These are phyloP conservation scores for Catharus fuscescens DNA, from an alignment of 2,113 vertebrate genomes.

Conservation along the genomic window DNA sequence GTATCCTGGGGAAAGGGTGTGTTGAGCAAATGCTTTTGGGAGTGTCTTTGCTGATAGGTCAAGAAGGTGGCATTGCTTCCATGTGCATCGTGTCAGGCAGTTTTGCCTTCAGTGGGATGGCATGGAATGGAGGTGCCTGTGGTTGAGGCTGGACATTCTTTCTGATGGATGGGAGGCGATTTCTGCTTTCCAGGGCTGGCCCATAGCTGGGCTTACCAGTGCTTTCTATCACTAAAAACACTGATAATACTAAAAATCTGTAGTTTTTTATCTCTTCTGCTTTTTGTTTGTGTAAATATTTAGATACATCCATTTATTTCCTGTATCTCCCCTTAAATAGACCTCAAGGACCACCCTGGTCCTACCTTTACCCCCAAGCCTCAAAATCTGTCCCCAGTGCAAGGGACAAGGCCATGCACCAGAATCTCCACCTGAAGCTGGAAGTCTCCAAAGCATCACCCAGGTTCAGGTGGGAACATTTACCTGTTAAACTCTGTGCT, in stretches of 20 bases:
- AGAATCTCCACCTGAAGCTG: neutral
- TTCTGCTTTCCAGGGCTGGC: neutral
- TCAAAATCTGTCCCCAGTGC: neutral
- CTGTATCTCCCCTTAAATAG: fast-evolving
- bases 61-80: neutral
- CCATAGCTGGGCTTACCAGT: neutral
- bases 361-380: neutral
- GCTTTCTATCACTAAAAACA: neutral
- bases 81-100: fast-evolving
- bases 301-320: neutral
- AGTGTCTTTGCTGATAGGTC: neutral
- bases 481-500: neutral
- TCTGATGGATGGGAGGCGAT: neutral
- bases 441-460: neutral
- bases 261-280: neutral
- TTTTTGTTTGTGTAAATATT: neutral
- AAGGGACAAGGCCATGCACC: neutral
- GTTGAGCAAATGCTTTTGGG: neutral
- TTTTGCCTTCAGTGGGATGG: neutral
- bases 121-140: fast-evolving
- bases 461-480: neutral
- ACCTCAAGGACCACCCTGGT: neutral
- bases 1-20: neutral
- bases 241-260: neutral
- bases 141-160: neutral